Conservation (phyloP, 2,797 vertebrate genomes). For the Cyclura pinguis region DNA sequence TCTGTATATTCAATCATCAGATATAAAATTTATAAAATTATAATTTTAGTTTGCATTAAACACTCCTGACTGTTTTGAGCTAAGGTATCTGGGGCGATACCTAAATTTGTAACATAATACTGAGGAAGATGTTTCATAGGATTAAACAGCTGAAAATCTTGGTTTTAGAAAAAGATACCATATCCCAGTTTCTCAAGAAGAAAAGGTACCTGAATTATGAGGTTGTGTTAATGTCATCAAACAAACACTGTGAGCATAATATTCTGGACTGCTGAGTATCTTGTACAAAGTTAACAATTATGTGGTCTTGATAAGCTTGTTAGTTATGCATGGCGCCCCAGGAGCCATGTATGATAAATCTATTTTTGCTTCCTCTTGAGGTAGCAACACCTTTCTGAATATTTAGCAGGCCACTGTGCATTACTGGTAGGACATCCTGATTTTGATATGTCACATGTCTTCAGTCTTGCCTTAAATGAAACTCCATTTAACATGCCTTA, state of each 20-base stretch:
- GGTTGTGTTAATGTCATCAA: neutral
- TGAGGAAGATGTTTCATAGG: neutral
- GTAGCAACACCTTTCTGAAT: neutral
- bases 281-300: neutral
- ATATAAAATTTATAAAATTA: constrained; percentile 12
- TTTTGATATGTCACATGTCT: neutral
- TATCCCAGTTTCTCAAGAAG: neutral
- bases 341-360: neutral
- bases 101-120: neutral
- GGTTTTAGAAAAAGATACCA: neutral
- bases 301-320: neutral
- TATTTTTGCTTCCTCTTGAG: neutral
- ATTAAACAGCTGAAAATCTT: neutral
- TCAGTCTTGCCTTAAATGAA: neutral
- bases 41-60: neutral
- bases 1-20: neutral
- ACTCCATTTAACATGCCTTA: neutral
- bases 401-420: neutral
- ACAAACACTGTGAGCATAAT: neutral
- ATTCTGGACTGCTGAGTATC: neutral
- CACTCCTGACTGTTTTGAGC: neutral
- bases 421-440: neutral
- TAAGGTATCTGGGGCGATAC: neutral
- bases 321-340: neutral
- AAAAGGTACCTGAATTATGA: neutral